Base-by-base conservation (phyloP, 2,888 invertebrate genomes). In the Drosophila subsilvestris region DNA sequence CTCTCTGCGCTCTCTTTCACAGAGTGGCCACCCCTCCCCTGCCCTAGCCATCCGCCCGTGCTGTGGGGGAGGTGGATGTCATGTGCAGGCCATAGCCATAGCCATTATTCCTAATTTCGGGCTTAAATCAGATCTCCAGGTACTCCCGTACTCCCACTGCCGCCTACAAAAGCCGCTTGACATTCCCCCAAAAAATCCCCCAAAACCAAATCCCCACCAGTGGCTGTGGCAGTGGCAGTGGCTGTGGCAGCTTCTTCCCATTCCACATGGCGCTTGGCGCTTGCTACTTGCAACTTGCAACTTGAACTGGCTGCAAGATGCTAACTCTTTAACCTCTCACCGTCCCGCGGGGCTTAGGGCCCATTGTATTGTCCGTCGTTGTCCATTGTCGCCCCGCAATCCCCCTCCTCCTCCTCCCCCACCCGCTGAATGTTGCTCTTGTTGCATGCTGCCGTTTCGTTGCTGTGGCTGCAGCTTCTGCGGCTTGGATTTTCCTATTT, bases 31-130 rank as follows among this genome's bases (percentile, higher is more conserved):
- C 14, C 29, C 14, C 20, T n/a, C n/a, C 9, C 1, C 48, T 5
- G 10, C 20, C 20, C 20, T 20, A n/a, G n/a, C 3, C 29, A 10
- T 10, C 3, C 29, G 0, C 12, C 17, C 8, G 9, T 37, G 43
- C 50, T 14, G 47, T 42, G 18, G 1, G 74, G 48, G 53, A 67
- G 65, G 47, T 70, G 75, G 73, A 69, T 86, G 86, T 85, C 87
- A 88, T 88, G 87, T 89, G 85, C 79, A 81, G 76, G 76, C 83
- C 79, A 83, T 89, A 79, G 86, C 89, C 79, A 90, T 90, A 79
- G 86, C 89, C 79, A 90, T 90, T 90, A 90, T 90, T 90, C 85
- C 89, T 89, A 90, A 89, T 88, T 90, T 88, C 88, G 78, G 37
- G 76, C 88, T 89, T 88, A 90, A 90, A 90, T 89, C 89, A 90